Percentiles rank a stretch among this genome's conserved stretches.
phyloP scores from a whole-genome alignment of 2,888 invertebrate genomes.

The Caenorhabditis zanzibari region DNA sequence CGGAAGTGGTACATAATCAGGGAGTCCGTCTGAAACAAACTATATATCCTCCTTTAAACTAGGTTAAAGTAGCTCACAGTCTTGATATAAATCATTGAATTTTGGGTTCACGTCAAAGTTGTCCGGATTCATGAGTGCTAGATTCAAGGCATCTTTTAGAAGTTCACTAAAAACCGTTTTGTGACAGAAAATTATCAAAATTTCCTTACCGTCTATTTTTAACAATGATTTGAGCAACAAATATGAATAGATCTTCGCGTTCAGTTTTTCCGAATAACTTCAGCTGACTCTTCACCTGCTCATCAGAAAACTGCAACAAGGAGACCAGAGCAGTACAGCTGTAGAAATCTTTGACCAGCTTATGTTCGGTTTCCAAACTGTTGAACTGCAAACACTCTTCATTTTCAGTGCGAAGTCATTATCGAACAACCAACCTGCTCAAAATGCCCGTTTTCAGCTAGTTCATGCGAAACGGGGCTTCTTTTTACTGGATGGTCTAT shows the following conservation, averaged over 20 bases:
- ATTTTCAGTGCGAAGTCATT: background rate
- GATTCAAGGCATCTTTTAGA: background rate
- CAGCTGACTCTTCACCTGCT: conserved; percentile 9
- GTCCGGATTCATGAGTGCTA: background rate
- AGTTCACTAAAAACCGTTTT: conserved; percentile 11
- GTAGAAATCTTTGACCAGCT: background rate
- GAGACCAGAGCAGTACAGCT: background rate
- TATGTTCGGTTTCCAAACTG: background rate
- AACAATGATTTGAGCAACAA: conserved; percentile 25
- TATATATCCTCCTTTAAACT: background rate
- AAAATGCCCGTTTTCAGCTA: conserved; percentile 24
- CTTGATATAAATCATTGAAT: background rate
- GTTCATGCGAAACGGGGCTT: conserved; percentile 4
- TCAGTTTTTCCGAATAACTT: background rate
- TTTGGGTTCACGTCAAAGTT: conserved; percentile 1
- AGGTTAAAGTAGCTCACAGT: conserved; percentile 10
- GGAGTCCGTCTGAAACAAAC: conserved; percentile 40
- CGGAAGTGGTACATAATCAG: conserved; percentile 32
- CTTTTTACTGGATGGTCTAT: background rate
- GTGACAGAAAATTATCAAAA: too few species aligned
- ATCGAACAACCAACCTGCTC: background rate
- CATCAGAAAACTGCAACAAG: conserved; percentile 23
- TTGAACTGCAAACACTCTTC: conserved; percentile 7
- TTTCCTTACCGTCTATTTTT: conserved; percentile 17
- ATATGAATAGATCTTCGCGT: conserved; percentile 31